Evolutionary conservation across 2,797 vertebrate genomes (phyloP).

Genomic region (Pantherophis vulpinus): DNA sequence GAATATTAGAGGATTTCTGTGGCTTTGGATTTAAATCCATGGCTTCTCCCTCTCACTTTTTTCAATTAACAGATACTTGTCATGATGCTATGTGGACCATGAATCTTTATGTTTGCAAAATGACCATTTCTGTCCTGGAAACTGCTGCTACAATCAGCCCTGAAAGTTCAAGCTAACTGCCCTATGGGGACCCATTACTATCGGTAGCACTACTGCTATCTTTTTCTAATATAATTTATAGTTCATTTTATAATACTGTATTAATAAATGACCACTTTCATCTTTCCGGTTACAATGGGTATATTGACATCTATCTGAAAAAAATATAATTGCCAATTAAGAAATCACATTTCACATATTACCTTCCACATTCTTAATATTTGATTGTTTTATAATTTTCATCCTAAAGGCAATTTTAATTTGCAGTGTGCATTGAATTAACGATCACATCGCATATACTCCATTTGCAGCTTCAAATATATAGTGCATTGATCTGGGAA

Average conservation of each 20-base stretch:
- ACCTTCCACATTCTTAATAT: neutral
- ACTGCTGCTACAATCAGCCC: neutral
- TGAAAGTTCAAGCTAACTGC: slow-evolving; percentile 3
- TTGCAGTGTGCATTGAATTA: slow-evolving; percentile 11
- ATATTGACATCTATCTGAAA: neutral
- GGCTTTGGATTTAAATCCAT: neutral
- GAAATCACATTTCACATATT: slow-evolving; percentile 1
- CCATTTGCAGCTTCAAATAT: neutral
- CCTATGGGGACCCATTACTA: neutral
- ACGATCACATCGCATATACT: slow-evolving; percentile 8
- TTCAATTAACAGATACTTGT: neutral
- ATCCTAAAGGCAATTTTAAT: slow-evolving; percentile 33
- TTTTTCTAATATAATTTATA: slow-evolving; percentile 14
- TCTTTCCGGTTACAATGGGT: neutral
- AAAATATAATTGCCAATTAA: slow-evolving; percentile 16
- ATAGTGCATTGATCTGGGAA: neutral
- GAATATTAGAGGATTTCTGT: neutral
- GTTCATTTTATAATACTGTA: neutral
- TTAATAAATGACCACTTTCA: neutral
- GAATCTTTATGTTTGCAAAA: neutral
- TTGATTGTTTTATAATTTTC: slow-evolving; percentile 19
- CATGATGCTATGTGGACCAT: neutral
- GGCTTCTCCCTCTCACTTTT: neutral
- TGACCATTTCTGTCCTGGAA: neutral
- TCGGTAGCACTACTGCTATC: neutral